phyloP scores from a whole-genome alignment of 2,888 invertebrate species.

The Callyntrura guangdongensis region DNA sequence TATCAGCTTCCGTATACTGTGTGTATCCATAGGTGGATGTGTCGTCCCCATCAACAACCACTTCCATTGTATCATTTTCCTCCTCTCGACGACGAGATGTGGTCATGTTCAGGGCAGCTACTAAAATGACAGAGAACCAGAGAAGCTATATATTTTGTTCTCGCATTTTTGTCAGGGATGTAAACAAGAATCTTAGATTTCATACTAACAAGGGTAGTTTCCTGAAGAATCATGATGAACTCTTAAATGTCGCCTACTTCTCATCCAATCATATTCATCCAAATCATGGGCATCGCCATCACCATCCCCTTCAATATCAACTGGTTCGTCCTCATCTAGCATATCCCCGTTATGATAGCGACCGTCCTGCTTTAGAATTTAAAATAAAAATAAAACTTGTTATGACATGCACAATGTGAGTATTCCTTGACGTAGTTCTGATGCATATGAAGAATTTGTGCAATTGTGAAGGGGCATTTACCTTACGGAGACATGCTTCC shows the following conservation, averaged over 20 bases:
- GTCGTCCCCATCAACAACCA: constrained; percentile 96
- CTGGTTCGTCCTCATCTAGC: constrained; percentile 92
- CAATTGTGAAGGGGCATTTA: constrained; percentile 85
- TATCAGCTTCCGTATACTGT: constrained; percentile 93
- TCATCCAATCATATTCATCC: constrained; percentile 97
- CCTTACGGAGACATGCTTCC: constrained; percentile 90
- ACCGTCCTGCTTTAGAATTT: constrained; percentile 64
- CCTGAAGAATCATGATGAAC: constrained; percentile 85
- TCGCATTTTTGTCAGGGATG: background rate
- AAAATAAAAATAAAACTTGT: background rate
- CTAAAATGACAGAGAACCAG: constrained; percentile 50
- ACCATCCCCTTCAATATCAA: constrained; percentile 89
- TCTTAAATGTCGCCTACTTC: constrained; percentile 89
- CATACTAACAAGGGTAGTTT: constrained; percentile 82
- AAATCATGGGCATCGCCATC: constrained; percentile 89
- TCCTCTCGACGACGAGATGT: constrained; percentile 86
- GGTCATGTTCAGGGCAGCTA: constrained; percentile 86
- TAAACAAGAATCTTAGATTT: background rate
- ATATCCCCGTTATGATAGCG: constrained; percentile 80
- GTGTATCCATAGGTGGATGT: constrained; percentile 93
- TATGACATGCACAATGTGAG: too few species aligned
- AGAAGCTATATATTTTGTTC: background rate
- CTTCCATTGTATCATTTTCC: constrained; percentile 91
- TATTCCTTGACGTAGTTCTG: too few species aligned
- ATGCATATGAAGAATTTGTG: too few species aligned